A percentile compares a stretch with the other conserved stretches of the same genome.
phyloP scores from a whole-genome alignment of 2,888 invertebrate genomes.

The Tromatobia lineatoria region DNA sequence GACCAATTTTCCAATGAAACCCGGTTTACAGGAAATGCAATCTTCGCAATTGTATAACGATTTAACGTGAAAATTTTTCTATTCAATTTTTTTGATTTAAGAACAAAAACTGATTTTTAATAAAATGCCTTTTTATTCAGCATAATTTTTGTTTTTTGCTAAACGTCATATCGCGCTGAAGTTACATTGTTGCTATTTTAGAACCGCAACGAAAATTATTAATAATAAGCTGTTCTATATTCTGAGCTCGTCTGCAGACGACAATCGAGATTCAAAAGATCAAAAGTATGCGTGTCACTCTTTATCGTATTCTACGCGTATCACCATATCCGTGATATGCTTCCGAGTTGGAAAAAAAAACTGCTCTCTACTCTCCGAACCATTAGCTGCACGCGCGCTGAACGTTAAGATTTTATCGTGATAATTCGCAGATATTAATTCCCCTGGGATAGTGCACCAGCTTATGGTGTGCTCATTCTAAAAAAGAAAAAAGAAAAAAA shows the following conservation, averaged over 20 bases:
- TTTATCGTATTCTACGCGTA: conserved; percentile 9
- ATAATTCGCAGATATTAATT: conserved; percentile 54
- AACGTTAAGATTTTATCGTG: conserved; percentile 61
- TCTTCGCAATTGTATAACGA: too few species aligned
- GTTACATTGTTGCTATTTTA: too few species aligned
- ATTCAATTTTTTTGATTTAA: too few species aligned
- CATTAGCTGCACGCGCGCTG: conserved; percentile 62
- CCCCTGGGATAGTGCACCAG: conserved; percentile 1
- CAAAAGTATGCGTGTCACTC: not conserved
- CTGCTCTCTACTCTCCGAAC: conserved; percentile 1
- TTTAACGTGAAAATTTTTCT: too few species aligned
- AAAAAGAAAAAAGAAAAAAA: conserved; percentile 8
- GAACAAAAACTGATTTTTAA: too few species aligned
- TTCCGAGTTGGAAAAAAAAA: conserved; percentile 3
- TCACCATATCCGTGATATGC: conserved; percentile 16
- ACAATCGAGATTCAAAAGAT: not conserved
- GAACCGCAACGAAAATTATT: not conserved
- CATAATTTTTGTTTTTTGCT: too few species aligned
- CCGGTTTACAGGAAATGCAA: too few species aligned
- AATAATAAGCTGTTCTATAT: too few species aligned
- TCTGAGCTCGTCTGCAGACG: not conserved
- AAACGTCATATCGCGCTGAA: too few species aligned
- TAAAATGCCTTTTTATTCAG: too few species aligned
- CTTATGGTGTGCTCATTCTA: not conserved
- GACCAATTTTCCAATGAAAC: too few species aligned